A percentile compares a stretch with the other conserved stretches of the same genome.
These are phyloP conservation scores for Margaritifera margaritifera DNA, from an alignment of 2,888 invertebrate species.

Conservation along the genomic window DNA sequence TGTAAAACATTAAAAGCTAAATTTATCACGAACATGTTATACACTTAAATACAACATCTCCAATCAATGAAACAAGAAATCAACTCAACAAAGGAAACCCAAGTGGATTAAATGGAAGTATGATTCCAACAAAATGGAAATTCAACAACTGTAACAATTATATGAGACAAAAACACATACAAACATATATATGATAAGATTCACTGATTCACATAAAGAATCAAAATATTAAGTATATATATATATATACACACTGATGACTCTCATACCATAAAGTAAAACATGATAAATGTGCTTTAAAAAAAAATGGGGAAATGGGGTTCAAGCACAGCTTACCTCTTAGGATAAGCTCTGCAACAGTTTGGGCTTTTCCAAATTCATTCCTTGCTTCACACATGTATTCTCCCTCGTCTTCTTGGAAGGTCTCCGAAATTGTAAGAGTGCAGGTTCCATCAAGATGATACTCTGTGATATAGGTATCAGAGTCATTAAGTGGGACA, in stretches of 20 bases:
- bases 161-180: background rate
- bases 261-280: slow-evolving; percentile 4
- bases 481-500: slow-evolving; percentile 72
- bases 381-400: slow-evolving; percentile 96
- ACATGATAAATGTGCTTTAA: background rate
- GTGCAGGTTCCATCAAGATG: slow-evolving; percentile 78
- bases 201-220: too few species aligned
- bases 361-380: slow-evolving; percentile 93
- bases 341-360: slow-evolving; percentile 74
- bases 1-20: too few species aligned
- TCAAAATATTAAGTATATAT: too few species aligned
- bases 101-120: background rate
- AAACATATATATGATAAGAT: background rate
- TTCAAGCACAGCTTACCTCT: slow-evolving; percentile 48
- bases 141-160: too few species aligned
- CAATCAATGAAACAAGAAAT: background rate
- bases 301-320: too few species aligned
- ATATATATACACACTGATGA: too few species aligned
- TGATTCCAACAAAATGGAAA: too few species aligned
- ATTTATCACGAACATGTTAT: too few species aligned
- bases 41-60: too few species aligned
- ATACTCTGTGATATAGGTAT: slow-evolving; percentile 50
- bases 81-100: background rate
- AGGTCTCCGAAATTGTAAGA: slow-evolving; percentile 92
- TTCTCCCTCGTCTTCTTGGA: slow-evolving; percentile 95